A percentile compares a stretch with the other conserved stretches of the same genome.
phyloP scores from a whole-genome alignment of 2,113 vertebrate genomes.

The Toxostoma redivivum region DNA sequence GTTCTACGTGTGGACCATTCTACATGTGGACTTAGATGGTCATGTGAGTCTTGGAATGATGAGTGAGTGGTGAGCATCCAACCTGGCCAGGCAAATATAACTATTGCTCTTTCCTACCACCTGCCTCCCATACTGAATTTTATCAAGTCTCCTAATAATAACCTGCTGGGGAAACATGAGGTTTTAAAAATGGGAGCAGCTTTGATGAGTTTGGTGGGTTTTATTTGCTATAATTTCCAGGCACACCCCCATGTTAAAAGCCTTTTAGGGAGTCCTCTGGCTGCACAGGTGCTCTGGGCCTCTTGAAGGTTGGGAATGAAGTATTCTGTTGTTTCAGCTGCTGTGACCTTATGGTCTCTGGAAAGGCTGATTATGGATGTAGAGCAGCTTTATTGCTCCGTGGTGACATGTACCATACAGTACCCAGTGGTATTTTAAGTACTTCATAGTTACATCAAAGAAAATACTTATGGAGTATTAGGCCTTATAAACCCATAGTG shows the following conservation, averaged over 20 bases:
- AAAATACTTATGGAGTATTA: slow-evolving; percentile 41
- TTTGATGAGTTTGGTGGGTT: not conserved
- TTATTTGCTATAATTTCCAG: not conserved
- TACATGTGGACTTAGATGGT: not conserved
- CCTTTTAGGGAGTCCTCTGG: not conserved
- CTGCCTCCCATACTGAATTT: not conserved
- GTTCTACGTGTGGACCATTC: not conserved
- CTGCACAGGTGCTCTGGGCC: slow-evolving; percentile 28
- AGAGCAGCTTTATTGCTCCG: slow-evolving; percentile 39
- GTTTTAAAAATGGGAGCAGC: not conserved
- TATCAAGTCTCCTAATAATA: not conserved
- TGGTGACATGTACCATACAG: not conserved
- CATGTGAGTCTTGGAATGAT: not conserved
- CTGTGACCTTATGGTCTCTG: slow-evolving; percentile 35
- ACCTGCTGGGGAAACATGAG: not conserved
- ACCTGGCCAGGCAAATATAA: not conserved
- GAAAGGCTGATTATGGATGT: slow-evolving; percentile 46
- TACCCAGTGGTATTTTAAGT: slow-evolving; percentile 49
- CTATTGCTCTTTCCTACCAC: not conserved
- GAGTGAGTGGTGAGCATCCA: not conserved
- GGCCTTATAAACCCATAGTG: slow-evolving; percentile 29
- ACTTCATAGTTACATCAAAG: slow-evolving; percentile 47
- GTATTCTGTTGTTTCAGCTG: slow-evolving; percentile 67
- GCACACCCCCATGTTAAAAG: not conserved
- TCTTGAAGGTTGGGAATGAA: slow-evolving; percentile 7